Base-by-base conservation (phyloP, 2,888 invertebrate genomes). In the Ophion slaviceki region DNA sequence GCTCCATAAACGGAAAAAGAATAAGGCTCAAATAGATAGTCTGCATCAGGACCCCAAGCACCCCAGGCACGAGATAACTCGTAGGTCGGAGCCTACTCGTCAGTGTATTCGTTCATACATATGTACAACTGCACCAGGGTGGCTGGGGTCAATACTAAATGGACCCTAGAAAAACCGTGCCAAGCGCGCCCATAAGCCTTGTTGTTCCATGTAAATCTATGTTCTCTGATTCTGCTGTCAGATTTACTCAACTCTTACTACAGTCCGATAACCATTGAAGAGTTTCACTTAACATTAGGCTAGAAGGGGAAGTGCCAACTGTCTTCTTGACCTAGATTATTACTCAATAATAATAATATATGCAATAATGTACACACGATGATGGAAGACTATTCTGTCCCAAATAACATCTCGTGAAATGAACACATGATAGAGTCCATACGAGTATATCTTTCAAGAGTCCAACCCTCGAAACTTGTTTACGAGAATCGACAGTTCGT, bases 401-500 rank as follows among this genome's bases (percentile, higher is more conserved):
- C 0, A 2, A 53, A 53, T 53, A 53, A 53, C 53, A 17, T 53
- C 5, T 53, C 17, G 53, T 53, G 3, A 14, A 53, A 14, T 5
- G 5, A 17, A 53, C 17, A 53, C 17, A 53, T 17, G 17, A 17
- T 14, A 17, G 17, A 17, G 53, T 5, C 0, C 6, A 40, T 40
- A 40, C 7, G 0, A 53, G 2, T 53, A 53, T 17, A 53, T 4
- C 17, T 53, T 53, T 53, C 53, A 53, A 53, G 17, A 14, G 5
- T 53, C 53, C 53, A 53, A 53, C 53, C 14, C 5, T 53, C 11
- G 57, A 4, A 75, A 36, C 64, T 40, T 81, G 3, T 71, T 71
- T 14, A 84, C 61, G 47, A 85, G 82, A 47, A 24, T 47, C 4
- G 57, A 0, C 8, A 91, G 36, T n/a, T 89, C 78, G 8, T 71